phyloP scores from a whole-genome alignment of 2,888 invertebrate genomes.

The Sinotaia quadrata region DNA sequence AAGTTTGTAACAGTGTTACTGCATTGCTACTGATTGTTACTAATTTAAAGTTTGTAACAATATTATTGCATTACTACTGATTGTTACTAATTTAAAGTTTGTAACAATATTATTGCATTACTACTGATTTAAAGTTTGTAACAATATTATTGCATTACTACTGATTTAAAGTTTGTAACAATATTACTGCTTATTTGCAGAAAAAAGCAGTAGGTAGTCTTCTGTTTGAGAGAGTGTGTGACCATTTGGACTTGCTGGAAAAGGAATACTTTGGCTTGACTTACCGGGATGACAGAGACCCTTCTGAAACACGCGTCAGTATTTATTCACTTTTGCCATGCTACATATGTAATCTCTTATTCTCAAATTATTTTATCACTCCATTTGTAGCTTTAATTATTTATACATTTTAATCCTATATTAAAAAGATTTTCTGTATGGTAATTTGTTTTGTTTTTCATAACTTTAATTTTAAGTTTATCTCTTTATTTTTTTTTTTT shows the following conservation, averaged over 20 bases:
- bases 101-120: too few relatives aligned
- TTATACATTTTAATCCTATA: not conserved
- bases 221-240: constrained; percentile 89
- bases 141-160: too few relatives aligned
- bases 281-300: constrained; percentile 79
- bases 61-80: too few relatives aligned
- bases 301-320: not conserved
- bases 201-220: constrained; percentile 92
- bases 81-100: too few relatives aligned
- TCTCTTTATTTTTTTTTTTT: too few relatives aligned
- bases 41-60: not conserved
- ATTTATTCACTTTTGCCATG: not conserved
- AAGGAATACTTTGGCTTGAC: constrained; percentile 96
- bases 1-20: not conserved
- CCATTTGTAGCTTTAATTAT: too few relatives aligned
- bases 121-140: too few relatives aligned
- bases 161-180: too few relatives aligned
- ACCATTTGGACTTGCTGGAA: constrained; percentile 90
- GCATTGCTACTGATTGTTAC: not conserved
- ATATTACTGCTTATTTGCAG: too few relatives aligned
- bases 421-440: not conserved
- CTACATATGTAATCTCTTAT: not conserved
- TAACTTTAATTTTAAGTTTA: too few relatives aligned
- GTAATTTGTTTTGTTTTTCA: too few relatives aligned
- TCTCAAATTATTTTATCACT: not conserved